Conservation (phyloP, 2,113 vertebrate genomes). For the Callaeas wilsoni region DNA sequence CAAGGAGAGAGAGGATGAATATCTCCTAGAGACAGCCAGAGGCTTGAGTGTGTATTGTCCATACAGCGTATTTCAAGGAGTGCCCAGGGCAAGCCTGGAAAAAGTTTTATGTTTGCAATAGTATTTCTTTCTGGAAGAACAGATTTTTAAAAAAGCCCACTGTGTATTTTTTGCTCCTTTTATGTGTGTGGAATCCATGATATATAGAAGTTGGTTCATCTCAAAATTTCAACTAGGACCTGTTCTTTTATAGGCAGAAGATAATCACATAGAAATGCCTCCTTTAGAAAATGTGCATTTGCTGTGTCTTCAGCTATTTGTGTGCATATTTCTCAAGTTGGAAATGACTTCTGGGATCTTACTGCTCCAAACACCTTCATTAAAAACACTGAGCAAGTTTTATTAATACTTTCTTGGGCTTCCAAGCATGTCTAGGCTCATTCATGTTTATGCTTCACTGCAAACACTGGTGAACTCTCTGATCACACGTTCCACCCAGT, state of each 20-base stretch:
- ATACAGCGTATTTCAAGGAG: constrained; percentile 5
- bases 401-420: not conserved
- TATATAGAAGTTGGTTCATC: not conserved
- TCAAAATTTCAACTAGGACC: constrained; percentile 1
- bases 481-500: not conserved
- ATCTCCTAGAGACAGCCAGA: not conserved
- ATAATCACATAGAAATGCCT: not conserved
- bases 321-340: not conserved
- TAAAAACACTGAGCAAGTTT: not conserved
- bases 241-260: not conserved
- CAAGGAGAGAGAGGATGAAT: constrained; percentile 43
- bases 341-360: not conserved
- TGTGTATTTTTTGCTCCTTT: not conserved
- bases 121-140: constrained; percentile 26
- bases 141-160: not conserved
- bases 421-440: constrained; percentile 15
- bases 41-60: not conserved
- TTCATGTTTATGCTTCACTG: constrained; percentile 8
- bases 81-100: constrained; percentile 30
- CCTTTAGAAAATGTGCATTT: not conserved
- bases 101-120: constrained; percentile 28
- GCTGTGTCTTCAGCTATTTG: not conserved
- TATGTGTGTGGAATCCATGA: not conserved
- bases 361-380: not conserved
- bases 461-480: not conserved